phyloP scores from a whole-genome alignment of 2,888 invertebrate species.

The Leptogaster cylindrica region DNA sequence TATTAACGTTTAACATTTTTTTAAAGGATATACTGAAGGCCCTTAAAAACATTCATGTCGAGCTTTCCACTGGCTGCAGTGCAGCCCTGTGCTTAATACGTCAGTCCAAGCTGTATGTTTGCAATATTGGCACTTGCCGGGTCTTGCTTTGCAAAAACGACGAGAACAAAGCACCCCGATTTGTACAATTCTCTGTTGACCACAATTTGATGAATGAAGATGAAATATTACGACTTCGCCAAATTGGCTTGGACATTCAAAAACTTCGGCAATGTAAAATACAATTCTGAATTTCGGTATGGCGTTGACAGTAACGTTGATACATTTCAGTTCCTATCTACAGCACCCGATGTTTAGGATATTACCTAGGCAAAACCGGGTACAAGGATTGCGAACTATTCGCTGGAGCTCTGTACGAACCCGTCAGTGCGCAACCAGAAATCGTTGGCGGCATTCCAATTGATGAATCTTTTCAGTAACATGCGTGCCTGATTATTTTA shows the following conservation, averaged over 20 bases:
- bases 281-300: not conserved
- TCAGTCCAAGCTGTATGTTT: conserved; percentile 79
- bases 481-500: not conserved
- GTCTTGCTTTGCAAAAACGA: conserved; percentile 83
- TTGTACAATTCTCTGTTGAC: conserved; percentile 78
- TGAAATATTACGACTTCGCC: conserved; percentile 77
- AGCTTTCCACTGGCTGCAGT: conserved; percentile 82
- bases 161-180: conserved; percentile 73
- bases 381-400: conserved; percentile 83
- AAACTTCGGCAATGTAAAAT: conserved; percentile 51
- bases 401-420: conserved; percentile 73
- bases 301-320: not conserved
- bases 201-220: conserved; percentile 86
- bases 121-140: conserved; percentile 80
- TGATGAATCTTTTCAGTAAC: conserved; percentile 69
- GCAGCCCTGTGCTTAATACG: conserved; percentile 82
- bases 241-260: conserved; percentile 76
- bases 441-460: conserved; percentile 80
- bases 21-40: too few species aligned
- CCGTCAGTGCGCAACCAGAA: conserved; percentile 83
- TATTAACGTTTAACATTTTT: too few species aligned
- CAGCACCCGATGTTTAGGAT: conserved; percentile 85
- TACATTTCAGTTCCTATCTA: conserved; percentile 52
- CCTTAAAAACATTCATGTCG: conserved; percentile 77
- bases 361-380: conserved; percentile 84